Evolutionary conservation across 1,140 invertebrate genomes (phyloP).

Genomic region (Drosophila jambulina): DNA sequence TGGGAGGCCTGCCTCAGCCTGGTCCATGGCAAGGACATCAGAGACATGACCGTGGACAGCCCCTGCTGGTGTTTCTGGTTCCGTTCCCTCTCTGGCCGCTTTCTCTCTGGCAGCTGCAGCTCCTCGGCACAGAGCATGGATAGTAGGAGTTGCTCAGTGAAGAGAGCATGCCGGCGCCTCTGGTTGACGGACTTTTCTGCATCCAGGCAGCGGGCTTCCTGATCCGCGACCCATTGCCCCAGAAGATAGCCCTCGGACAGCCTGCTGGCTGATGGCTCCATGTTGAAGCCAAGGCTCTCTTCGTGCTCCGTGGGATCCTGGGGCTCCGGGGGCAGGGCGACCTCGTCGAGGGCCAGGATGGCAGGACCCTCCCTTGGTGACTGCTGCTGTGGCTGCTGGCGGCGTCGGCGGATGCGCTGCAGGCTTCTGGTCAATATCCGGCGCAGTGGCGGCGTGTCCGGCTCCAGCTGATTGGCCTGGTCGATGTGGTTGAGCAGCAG

Average conservation of each 20-base stretch:
- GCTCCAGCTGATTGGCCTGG: slow-evolving; percentile 65
- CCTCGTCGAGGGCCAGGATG: neutral
- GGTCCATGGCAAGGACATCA: slow-evolving; percentile 46
- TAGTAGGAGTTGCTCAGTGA: slow-evolving; percentile 60
- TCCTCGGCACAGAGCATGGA: slow-evolving; percentile 64
- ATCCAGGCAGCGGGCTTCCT: slow-evolving; percentile 7
- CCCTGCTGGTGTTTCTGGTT: neutral
- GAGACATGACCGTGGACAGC: slow-evolving; percentile 41
- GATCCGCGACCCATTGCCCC: slow-evolving; percentile 32
- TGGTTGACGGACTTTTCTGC: neutral
- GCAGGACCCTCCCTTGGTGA: neutral
- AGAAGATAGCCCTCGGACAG: slow-evolving; percentile 20
- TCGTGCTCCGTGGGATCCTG: neutral
- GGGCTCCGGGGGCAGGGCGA: neutral
- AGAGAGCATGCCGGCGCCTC: slow-evolving; percentile 31
- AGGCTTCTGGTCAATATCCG: slow-evolving; percentile 14
- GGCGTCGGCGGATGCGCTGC: slow-evolving; percentile 29
- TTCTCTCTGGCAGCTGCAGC: slow-evolving; percentile 24
- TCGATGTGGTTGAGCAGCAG: slow-evolving; percentile 63
- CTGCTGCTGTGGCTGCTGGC: slow-evolving; percentile 3
- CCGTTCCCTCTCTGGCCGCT: neutral
- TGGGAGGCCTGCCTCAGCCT: slow-evolving; percentile 10
- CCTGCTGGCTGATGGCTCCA: too few species aligned
- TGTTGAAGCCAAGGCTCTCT: neutral
- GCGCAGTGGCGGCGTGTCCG: slow-evolving; percentile 50